Conservation (phyloP, 2,888 invertebrate species). For the Eumerus sabulonum region DNA sequence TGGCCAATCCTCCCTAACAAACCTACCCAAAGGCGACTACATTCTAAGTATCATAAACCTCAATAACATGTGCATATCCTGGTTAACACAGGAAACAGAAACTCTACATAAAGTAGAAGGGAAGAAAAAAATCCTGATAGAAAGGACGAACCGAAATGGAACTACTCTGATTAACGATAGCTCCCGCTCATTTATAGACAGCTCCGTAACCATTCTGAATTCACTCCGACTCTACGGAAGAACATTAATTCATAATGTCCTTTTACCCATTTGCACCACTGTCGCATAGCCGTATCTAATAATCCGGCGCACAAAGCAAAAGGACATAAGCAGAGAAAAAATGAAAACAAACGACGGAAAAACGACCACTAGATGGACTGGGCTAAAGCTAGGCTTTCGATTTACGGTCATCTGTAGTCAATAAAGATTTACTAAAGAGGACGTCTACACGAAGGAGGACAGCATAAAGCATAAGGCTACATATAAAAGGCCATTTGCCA, state of each 20-base stretch:
- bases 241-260: constrained; percentile 58
- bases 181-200: constrained; percentile 45
- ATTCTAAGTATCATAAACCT: constrained; percentile 33
- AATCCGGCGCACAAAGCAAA: constrained; percentile 25
- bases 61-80: constrained; percentile 36
- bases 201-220: neutral
- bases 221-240: constrained; percentile 19
- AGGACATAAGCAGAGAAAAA: neutral
- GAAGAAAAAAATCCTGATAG: constrained; percentile 46
- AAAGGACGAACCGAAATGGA: constrained; percentile 19
- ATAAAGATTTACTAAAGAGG: constrained; percentile 57
- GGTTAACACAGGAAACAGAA: constrained; percentile 52
- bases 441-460: constrained; percentile 20
- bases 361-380: too few relatives aligned
- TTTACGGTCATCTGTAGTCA: constrained; percentile 65
- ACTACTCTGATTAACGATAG: constrained; percentile 56
- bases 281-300: constrained; percentile 61
- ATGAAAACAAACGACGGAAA: constrained; percentile 13
- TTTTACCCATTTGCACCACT: constrained; percentile 44
- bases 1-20: neutral
- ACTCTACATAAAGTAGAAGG: neutral
- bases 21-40: constrained; percentile 9
- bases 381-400: constrained; percentile 36
- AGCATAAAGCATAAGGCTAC: constrained; percentile 2
- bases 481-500: constrained; percentile 43